These are phyloP conservation scores for Eulemur albifrons DNA, from an alignment of 2,797 vertebrate genomes.

Conservation along the genomic window DNA sequence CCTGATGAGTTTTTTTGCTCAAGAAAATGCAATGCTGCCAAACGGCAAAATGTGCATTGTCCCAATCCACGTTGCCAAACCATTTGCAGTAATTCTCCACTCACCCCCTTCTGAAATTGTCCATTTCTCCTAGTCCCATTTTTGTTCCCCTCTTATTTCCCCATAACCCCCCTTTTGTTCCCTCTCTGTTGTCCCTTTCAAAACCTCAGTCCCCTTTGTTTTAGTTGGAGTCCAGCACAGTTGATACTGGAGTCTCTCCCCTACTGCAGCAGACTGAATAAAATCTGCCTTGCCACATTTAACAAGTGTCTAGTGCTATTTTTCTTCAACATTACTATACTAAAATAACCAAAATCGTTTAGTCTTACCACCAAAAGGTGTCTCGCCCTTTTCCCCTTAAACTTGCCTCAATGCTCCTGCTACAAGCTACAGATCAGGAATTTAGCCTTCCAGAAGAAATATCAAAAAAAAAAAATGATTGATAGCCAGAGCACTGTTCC, in stretches of 20 bases:
- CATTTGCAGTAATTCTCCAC: neutral
- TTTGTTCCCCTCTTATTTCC: neutral
- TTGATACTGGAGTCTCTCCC: neutral
- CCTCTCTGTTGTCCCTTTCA: neutral
- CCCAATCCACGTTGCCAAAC: neutral
- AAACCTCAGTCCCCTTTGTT: neutral
- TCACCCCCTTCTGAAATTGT: neutral
- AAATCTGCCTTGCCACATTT: neutral
- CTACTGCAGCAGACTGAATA: neutral
- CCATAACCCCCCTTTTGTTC: neutral
- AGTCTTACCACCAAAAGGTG: neutral
- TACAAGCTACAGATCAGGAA: neutral
- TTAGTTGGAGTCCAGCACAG: neutral
- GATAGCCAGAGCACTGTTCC: neutral
- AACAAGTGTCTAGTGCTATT: neutral
- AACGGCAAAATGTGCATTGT: neutral
- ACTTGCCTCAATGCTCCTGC: neutral
- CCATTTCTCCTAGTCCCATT: neutral
- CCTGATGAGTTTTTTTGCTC: neutral
- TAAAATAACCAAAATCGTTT: neutral
- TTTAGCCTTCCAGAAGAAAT: neutral
- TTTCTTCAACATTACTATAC: neutral
- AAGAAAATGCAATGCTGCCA: neutral
- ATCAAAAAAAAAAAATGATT: neutral
- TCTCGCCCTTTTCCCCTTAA: neutral